These are phyloP conservation scores for Mercenaria mercenaria DNA, from an alignment of 1,140 invertebrate genomes.

Conservation along the genomic window DNA sequence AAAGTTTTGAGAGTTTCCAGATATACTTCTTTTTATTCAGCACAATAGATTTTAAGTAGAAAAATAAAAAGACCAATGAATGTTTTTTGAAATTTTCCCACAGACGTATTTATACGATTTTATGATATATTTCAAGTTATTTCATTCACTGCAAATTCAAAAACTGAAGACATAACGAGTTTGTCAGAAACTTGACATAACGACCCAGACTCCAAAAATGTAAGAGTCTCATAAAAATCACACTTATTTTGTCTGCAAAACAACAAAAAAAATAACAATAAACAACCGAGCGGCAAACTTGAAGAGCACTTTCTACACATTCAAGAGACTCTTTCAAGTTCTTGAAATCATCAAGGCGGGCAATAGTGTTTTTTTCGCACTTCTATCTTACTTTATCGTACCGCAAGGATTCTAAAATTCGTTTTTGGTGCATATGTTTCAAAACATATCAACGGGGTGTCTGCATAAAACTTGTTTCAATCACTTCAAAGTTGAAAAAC, in stretches of 20 bases:
- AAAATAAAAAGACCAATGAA: too few species aligned
- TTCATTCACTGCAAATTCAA: background rate
- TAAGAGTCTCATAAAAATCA: background rate
- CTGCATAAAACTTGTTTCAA: background rate
- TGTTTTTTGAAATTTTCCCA: background rate
- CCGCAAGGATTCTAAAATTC: background rate
- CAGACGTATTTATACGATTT: background rate
- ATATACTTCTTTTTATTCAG: too few species aligned
- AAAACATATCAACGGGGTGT: background rate
- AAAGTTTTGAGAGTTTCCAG: too few species aligned
- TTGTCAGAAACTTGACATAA: too few species aligned
- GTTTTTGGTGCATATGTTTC: background rate
- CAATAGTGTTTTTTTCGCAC: background rate
- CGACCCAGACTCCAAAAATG: background rate
- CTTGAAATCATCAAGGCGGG: background rate
- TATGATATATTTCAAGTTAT: too few species aligned
- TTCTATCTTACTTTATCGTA: background rate
- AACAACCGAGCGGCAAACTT: background rate
- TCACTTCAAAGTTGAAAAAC: slow-evolving; percentile 2
- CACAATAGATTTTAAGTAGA: too few species aligned
- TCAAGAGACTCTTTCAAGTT: background rate
- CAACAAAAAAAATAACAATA: background rate
- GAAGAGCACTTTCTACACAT: background rate
- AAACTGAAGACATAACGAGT: too few species aligned
- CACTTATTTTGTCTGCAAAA: background rate